phyloP scores from a whole-genome alignment of 2,113 vertebrate genomes.

The Glaucidium brasilianum region DNA sequence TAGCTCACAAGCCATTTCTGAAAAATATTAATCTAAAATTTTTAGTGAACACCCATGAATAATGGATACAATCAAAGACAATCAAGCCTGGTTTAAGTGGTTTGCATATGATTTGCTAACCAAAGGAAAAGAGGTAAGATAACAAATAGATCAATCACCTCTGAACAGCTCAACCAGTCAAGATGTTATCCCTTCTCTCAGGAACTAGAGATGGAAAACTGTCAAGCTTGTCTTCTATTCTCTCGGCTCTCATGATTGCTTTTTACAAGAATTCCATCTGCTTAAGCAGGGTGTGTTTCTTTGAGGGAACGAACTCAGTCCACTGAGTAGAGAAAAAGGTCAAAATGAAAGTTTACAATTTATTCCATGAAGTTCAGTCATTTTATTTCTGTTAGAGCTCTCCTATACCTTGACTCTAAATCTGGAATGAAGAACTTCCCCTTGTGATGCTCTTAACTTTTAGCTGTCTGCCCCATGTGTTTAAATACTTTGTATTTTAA shows the following conservation, averaged over 20 bases:
- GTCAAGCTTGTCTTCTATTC: neutral
- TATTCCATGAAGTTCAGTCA: neutral
- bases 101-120: neutral
- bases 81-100: neutral
- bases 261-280: neutral
- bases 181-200: neutral
- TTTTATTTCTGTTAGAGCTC: neutral
- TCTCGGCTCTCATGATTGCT: neutral
- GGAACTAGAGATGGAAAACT: neutral
- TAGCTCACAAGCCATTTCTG: neutral
- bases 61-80: slow-evolving; percentile 6
- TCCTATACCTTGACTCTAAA: neutral
- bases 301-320: neutral
- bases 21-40: neutral
- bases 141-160: neutral
- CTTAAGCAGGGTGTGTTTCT: neutral
- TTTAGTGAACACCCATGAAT: neutral
- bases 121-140: neutral
- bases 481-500: neutral
- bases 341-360: neutral
- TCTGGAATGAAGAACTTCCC: neutral
- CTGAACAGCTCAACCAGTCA: neutral
- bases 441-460: neutral
- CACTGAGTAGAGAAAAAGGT: neutral
- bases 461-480: neutral